Evolutionary conservation across 2,113 vertebrate species (phyloP).

Genomic region (Spilogale gracilis): DNA sequence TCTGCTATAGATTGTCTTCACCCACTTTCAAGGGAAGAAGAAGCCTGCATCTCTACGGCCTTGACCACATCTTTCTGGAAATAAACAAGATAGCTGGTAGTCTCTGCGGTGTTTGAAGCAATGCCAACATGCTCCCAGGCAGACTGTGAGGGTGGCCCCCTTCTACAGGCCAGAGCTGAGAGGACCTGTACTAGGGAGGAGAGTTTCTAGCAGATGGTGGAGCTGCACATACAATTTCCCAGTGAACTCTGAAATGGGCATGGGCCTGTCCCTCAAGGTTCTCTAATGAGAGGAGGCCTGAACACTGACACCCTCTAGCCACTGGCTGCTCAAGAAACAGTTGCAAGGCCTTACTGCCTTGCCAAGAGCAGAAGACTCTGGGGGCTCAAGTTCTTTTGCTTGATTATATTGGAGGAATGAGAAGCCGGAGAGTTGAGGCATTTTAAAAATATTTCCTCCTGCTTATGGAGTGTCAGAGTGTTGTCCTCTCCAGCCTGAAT

Average conservation of each 20-base stretch:
- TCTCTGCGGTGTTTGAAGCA: slow-evolving; percentile 11
- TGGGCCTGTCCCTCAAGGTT: background rate
- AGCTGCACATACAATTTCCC: background rate
- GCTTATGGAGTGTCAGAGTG: background rate
- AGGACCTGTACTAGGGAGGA: background rate
- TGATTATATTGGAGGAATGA: slow-evolving; percentile 37
- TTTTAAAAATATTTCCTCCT: background rate
- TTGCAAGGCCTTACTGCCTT: background rate
- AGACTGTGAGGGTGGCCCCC: background rate
- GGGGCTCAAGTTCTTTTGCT: background rate
- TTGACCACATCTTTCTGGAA: background rate
- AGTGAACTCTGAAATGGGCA: background rate
- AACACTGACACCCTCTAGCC: background rate
- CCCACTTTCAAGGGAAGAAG: background rate
- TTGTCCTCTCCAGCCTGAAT: background rate
- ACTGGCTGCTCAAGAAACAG: background rate
- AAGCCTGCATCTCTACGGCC: background rate
- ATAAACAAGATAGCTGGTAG: background rate
- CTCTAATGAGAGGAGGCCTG: background rate
- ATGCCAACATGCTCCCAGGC: background rate
- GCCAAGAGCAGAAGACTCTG: background rate
- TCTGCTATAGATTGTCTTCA: background rate
- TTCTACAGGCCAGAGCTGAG: background rate
- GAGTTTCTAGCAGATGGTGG: background rate
- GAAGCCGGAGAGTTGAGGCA: background rate